Evolutionary conservation across 2,113 vertebrate species (phyloP).

Genomic region (Notothenia coriiceps): DNA sequence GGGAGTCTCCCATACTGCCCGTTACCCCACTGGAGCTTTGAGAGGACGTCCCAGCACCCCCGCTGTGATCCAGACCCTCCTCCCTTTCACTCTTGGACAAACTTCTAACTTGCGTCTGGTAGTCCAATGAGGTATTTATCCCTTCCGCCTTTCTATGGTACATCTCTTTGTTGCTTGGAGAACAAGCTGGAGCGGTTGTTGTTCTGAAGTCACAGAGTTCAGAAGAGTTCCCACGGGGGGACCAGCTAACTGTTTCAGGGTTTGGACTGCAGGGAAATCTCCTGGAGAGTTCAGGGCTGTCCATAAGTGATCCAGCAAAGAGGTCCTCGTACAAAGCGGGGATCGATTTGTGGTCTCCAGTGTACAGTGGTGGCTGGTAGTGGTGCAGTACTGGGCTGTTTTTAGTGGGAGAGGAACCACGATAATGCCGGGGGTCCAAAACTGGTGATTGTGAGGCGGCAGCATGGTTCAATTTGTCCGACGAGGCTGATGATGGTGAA

Average conservation of each 20-base stretch:
- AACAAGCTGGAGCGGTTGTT: neutral
- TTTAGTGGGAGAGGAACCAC: neutral
- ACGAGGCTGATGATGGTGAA: conserved; percentile 51
- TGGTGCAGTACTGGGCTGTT: conserved; percentile 50
- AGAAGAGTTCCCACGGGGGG: neutral
- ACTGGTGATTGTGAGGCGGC: conserved; percentile 51
- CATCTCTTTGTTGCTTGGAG: conserved; percentile 22
- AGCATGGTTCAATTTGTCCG: conserved; percentile 38
- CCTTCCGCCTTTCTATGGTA: conserved; percentile 13
- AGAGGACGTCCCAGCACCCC: conserved; percentile 43
- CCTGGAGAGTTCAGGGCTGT: conserved; percentile 54
- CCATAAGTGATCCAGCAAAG: conserved; percentile 24
- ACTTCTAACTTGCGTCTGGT: neutral
- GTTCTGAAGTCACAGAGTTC: neutral
- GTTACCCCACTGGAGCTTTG: conserved; percentile 81
- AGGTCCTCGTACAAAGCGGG: conserved; percentile 8
- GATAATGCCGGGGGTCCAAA: conserved; percentile 54
- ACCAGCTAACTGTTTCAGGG: conserved; percentile 58
- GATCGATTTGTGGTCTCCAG: conserved; percentile 30
- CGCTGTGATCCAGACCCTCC: conserved; percentile 46
- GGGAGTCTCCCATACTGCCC: conserved; percentile 67
- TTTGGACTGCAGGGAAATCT: conserved; percentile 29
- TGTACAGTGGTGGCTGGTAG: conserved; percentile 66
- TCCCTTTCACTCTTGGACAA: conserved; percentile 31
- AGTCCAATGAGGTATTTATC: neutral